Base-by-base conservation (phyloP, 1,140 invertebrate genomes). In the Temnothorax longispinosus region DNA sequence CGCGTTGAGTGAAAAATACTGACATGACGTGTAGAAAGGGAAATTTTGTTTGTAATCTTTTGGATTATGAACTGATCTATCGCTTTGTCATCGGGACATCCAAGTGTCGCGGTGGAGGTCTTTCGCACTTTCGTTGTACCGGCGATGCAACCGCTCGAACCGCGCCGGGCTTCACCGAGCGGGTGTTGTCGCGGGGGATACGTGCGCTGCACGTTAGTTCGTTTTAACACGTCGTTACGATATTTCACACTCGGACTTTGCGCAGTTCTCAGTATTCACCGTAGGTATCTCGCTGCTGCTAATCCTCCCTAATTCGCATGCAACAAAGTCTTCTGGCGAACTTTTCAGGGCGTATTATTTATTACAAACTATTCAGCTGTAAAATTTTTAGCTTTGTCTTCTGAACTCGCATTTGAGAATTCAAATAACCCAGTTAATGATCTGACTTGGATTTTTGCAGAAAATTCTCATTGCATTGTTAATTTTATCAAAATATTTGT, bases 201-300 rank as follows among this genome's bases (percentile, higher is more conserved):
- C 87, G 85, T 84, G 80, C 69, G 80, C 58, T 84, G 80, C 80
- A 84, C 87, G 85, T 93, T 91, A 90, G 89, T 92, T 85, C 90
- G 86, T 92, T 91, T 94, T 94, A 93, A 91, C 92, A 92, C 90
- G 82, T 94, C 91, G 89, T 94, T 94, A 93, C 91, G 90, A 93
- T 88, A 93, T 92, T 93, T 94, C 91, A 91, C 93, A 94, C 93
- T 90, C 88, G 32, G 75, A 67, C 50, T 27, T 64, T 18, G 77
- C 72, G 64, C 71, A 32, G 47, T 64, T 87, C 77, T 76, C 86
- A 77, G 80, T 84, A 84, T 84, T 84, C 67, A 35, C 27, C 54
- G 56, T 75, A 74, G 80, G 72, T 75, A 84, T 60, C 21, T 56
- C 8, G 69, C 69, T 75, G 77, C 80, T 75, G 69, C 35, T 80